Conservation (phyloP, 2,888 invertebrate species). For the Lepidocyrtoides sp. region DNA sequence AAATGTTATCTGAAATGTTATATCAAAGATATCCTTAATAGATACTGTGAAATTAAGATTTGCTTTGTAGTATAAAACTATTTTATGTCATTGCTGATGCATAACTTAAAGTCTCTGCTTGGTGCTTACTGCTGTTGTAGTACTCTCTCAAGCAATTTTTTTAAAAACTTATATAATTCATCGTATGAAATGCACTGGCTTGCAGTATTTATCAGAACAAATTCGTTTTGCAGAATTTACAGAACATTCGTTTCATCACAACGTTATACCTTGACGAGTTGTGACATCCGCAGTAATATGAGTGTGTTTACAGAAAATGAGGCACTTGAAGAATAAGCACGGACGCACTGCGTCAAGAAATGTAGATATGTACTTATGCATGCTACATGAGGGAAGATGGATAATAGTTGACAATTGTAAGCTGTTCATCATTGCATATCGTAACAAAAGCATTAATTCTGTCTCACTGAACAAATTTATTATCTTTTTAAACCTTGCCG, state of each 20-base stretch:
- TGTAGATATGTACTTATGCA: too few relatives aligned
- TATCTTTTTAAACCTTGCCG: not conserved
- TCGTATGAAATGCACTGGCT: not conserved
- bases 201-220: conserved; percentile 1
- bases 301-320: conserved; percentile 23
- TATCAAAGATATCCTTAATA: conserved; percentile 63
- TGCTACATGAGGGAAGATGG: not conserved
- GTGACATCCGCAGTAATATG: conserved; percentile 70
- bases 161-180: not conserved
- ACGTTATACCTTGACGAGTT: conserved; percentile 45
- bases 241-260: conserved; percentile 43
- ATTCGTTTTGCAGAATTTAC: not conserved
- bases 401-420: too few relatives aligned
- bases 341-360: too few relatives aligned
- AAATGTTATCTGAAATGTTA: not conserved
- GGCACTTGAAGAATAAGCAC: conserved; percentile 3
- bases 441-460: too few relatives aligned
- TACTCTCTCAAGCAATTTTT: too few relatives aligned
- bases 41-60: conserved; percentile 60
- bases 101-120: not conserved
- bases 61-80: conserved; percentile 5
- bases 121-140: too few relatives aligned
- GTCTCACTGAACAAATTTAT: not conserved
- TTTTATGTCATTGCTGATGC: conserved; percentile 35
- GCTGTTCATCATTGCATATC: too few relatives aligned